These are phyloP conservation scores for Eupithecia abbreviata DNA, from an alignment of 2,888 invertebrate genomes.

Conservation along the genomic window DNA sequence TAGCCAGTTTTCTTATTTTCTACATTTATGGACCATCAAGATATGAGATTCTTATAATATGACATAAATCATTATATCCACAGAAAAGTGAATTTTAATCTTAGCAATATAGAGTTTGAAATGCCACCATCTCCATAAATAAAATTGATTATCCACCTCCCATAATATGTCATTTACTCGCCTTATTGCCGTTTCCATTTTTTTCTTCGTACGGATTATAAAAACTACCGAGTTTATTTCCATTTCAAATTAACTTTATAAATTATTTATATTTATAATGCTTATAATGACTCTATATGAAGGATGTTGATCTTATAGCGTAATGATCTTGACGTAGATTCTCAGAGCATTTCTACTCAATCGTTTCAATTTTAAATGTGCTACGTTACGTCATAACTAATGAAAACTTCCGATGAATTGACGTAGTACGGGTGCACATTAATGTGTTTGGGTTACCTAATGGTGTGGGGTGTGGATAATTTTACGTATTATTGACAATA, in stretches of 20 bases:
- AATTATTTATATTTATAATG: slow-evolving; percentile 9
- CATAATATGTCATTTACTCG: not conserved
- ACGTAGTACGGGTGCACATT: not conserved
- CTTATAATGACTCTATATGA: not conserved
- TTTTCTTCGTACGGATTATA: slow-evolving; percentile 21
- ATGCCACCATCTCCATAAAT: not conserved
- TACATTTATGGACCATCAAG: not conserved
- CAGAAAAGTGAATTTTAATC: not conserved
- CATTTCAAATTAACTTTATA: slow-evolving; percentile 15
- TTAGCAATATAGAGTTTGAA: not conserved
- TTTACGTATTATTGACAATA: not conserved
- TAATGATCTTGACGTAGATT: slow-evolving; percentile 1
- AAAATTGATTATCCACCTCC: not conserved
- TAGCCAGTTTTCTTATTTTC: not conserved
- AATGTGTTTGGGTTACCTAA: not conserved
- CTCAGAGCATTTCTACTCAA: not conserved
- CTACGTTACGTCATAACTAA: not conserved
- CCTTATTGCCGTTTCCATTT: not conserved
- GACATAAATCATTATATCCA: not conserved
- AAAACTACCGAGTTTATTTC: slow-evolving; percentile 30
- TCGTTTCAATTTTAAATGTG: not conserved
- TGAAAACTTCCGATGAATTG: not conserved
- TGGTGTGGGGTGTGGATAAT: not conserved
- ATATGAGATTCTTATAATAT: not conserved
- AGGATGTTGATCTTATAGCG: not conserved